Base-by-base conservation (phyloP, 2,888 invertebrate species). In the Epinotia bilunana region DNA sequence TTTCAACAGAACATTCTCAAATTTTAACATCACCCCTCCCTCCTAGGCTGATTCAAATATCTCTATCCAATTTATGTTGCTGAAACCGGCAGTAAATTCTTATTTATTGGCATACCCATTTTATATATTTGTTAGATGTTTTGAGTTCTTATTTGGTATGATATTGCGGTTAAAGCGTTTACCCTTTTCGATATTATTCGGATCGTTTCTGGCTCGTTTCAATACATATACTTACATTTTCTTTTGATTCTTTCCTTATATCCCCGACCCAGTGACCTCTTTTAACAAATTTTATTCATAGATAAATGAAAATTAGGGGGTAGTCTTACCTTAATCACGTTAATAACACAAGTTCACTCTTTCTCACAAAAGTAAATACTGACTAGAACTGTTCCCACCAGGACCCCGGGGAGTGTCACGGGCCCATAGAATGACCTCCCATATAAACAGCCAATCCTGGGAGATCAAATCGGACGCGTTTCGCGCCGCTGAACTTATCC, bases 31-130 rank as follows among this genome's bases (percentile, higher is more conserved):
- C 79, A 80, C 77, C 83, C 78, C 78, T 77, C 74, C 77, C 77
- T 77, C 80, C 77, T 78, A 82, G 80, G 83, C 78, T 83, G 82
- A 86, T 87, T 84, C 85, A 86, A 90, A 90, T 89, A 90, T 88
- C 87, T 86, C 87, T 84, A 89, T 87, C 87, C 88, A 88, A 89
- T 91, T 89, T 88, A 86, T 80, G 80, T 81, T 81, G 78, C 81
- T 79, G 80, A 79, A 80, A 79, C 78, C 80, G 82, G 80, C 82
- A 82, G 84, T 85, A 85, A 86, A 87, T 84, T 85, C 83, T 82
- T 86, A 83, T 86, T 86, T 87, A 86, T 86, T 84, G 84, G 81
- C 79, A 80, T 78, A 82, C 79, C 79, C 78, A 60, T 81, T 80
- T 80, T 81, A 80, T 79, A 78, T 77, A 79, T 81, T 76, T 79